Percentiles rank a stretch among this genome's conserved stretches.
phyloP scores from a whole-genome alignment of 1,140 invertebrate genomes.

The Heliothis subflexa region DNA sequence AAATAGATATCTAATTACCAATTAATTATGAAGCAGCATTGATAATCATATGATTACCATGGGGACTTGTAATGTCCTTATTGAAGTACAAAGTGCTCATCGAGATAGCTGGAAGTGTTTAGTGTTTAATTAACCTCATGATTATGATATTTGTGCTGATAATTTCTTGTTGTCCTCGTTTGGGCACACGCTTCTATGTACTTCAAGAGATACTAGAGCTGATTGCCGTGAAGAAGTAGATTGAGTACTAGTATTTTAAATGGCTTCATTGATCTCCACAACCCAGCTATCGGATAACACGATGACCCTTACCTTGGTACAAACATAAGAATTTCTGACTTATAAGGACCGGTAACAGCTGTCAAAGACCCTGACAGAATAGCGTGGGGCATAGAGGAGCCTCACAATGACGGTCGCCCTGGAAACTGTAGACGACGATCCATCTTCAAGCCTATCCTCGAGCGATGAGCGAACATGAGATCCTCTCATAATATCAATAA shows the following conservation, averaged over 20 bases:
- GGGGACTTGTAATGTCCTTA: neutral
- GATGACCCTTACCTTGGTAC: no score
- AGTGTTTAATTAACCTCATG: constrained; percentile 11
- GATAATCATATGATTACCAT: neutral
- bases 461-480: no score
- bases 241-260: no score
- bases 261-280: no score
- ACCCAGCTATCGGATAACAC: no score
- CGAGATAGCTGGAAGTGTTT: neutral
- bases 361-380: neutral
- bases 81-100: constrained; percentile 24
- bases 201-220: neutral
- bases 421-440: no score
- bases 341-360: neutral
- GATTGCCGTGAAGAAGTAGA: neutral
- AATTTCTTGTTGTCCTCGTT: constrained; percentile 15
- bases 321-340: no score
- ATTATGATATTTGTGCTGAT: constrained; percentile 10
- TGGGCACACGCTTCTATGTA: neutral
- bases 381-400: no score
- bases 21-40: neutral
- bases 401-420: no score
- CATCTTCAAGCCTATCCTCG: no score
- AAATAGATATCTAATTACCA: neutral
- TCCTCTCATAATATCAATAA: no score